Evolutionary conservation across 1,140 invertebrate species (phyloP).

Genomic region (Heliconius hermathena): DNA sequence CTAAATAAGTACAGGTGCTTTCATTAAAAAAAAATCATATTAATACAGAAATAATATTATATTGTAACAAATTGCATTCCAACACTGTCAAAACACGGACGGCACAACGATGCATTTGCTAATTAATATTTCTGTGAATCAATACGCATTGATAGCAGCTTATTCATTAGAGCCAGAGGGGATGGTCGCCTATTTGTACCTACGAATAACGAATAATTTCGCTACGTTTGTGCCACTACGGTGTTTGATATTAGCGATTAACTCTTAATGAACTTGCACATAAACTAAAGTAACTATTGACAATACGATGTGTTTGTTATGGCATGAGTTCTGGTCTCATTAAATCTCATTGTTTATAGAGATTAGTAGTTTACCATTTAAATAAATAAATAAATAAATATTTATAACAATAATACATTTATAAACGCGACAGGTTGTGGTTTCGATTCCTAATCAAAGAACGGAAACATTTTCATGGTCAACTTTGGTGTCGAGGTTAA

Average conservation of each 20-base stretch:
- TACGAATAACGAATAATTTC: slow-evolving; percentile 19
- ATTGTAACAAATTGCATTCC: slow-evolving; percentile 3
- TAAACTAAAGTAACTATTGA: slow-evolving; percentile 2
- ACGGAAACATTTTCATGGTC: too few species aligned
- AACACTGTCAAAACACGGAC: neutral
- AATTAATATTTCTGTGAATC: slow-evolving; percentile 32
- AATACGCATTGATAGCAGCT: slow-evolving; percentile 24
- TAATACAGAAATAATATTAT: neutral
- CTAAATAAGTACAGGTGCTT: too few species aligned
- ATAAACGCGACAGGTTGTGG: too few species aligned
- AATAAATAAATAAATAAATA: neutral
- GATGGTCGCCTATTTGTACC: slow-evolving; percentile 3
- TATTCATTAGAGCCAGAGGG: slow-evolving; percentile 17
- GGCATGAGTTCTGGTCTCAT: neutral
- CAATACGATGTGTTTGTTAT: neutral
- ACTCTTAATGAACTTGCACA: slow-evolving; percentile 10
- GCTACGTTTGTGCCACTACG: slow-evolving; percentile 11
- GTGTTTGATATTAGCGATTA: slow-evolving; percentile 14
- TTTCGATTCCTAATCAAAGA: too few species aligned
- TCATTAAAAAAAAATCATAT: neutral
- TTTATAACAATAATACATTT: neutral
- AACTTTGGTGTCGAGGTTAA: too few species aligned
- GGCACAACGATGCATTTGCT: slow-evolving; percentile 26
- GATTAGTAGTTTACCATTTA: too few species aligned
- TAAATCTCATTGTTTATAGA: neutral